Evolutionary conservation across 2,888 invertebrate species (phyloP).

Genomic region (Gortyna flavago): DNA sequence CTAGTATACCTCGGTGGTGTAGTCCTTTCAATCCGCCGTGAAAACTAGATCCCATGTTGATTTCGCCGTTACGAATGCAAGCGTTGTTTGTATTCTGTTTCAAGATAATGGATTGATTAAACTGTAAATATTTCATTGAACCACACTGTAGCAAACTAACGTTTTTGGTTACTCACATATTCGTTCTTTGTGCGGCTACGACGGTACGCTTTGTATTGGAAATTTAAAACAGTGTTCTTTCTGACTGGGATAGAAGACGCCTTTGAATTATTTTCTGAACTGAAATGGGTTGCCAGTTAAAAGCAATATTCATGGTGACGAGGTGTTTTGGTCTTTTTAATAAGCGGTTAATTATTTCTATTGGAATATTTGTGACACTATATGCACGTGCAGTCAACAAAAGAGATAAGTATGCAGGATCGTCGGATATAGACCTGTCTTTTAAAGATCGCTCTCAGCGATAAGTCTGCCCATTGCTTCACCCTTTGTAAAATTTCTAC

Average conservation of each 20-base stretch:
- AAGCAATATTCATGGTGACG: not conserved
- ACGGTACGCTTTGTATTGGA: conserved; percentile 29
- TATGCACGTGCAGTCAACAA: too few relatives aligned
- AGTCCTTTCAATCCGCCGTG: conserved; percentile 9
- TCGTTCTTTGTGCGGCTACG: conserved; percentile 27
- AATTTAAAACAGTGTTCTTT: conserved; percentile 29
- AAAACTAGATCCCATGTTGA: conserved; percentile 64
- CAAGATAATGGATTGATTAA: conserved; percentile 78
- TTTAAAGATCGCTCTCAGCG: too few relatives aligned
- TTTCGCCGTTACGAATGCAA: conserved; percentile 67
- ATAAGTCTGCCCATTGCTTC: too few relatives aligned
- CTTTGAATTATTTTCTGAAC: conserved; percentile 17
- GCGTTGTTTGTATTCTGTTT: conserved; percentile 66
- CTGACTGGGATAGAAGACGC: not conserved
- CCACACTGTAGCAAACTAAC: conserved; percentile 49
- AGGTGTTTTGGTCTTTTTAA: not conserved
- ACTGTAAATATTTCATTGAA: conserved; percentile 73
- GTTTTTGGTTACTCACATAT: conserved; percentile 27
- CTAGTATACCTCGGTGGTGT: not conserved
- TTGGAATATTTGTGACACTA: not conserved
- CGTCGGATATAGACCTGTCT: too few relatives aligned
- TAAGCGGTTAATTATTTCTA: not conserved
- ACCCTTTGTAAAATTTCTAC: too few relatives aligned
- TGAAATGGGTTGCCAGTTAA: not conserved
- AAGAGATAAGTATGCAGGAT: too few relatives aligned